Conservation (phyloP, 1,140 invertebrate genomes). For the Nasonia longicornis region DNA sequence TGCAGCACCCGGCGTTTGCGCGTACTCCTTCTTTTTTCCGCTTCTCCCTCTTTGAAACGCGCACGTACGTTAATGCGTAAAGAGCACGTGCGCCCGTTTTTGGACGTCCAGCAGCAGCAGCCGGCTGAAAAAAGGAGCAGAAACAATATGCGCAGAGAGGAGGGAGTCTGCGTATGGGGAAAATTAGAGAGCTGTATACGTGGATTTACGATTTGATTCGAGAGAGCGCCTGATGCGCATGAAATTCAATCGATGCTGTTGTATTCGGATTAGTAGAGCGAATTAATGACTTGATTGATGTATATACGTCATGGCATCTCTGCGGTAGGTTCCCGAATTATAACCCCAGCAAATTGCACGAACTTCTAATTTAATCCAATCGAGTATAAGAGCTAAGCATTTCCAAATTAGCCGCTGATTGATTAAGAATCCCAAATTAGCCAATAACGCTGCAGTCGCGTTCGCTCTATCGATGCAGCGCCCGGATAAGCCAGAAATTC, state of each 20-base stretch:
- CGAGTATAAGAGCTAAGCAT: background rate
- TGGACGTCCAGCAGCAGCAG: background rate
- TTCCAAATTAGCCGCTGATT: background rate
- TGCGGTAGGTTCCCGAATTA: background rate
- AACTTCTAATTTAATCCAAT: background rate
- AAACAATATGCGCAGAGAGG: background rate
- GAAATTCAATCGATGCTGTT: background rate
- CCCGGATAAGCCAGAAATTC: too few species aligned
- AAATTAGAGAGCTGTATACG: slow-evolving; percentile 3
- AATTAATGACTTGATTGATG: background rate
- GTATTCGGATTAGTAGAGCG: background rate
- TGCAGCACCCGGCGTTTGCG: slow-evolving; percentile 10
- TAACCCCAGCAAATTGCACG: too few species aligned
- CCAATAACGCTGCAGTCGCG: background rate
- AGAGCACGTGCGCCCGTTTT: slow-evolving; percentile 39
- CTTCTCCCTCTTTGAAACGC: slow-evolving; percentile 18
- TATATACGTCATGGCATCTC: background rate
- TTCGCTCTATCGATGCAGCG: background rate
- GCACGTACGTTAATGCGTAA: slow-evolving; percentile 35
- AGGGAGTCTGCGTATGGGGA: background rate
- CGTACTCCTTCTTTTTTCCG: background rate
- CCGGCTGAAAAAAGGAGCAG: background rate
- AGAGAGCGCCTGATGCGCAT: background rate
- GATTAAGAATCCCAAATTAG: background rate
- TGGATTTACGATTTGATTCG: slow-evolving; percentile 26